phyloP scores from a whole-genome alignment of 1,140 invertebrate genomes.

The Sesamia nonagrioides region DNA sequence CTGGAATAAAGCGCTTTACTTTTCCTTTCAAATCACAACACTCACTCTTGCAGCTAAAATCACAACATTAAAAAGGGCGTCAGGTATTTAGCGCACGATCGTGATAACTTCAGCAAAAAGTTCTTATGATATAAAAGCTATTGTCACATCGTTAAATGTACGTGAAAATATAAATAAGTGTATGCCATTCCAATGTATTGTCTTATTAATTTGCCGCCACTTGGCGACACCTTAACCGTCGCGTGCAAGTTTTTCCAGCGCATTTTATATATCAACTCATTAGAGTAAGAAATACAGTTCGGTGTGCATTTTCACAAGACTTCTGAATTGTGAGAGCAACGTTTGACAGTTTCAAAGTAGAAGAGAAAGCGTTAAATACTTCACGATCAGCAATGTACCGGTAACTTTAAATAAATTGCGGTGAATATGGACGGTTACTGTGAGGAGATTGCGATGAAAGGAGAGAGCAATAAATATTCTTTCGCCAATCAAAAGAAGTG shows the following conservation, averaged over 20 bases:
- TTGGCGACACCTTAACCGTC: constrained; percentile 44
- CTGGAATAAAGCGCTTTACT: constrained; percentile 16
- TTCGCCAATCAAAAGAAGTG: background rate
- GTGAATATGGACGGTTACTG: background rate
- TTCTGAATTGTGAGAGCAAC: constrained; percentile 40
- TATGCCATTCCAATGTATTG: constrained; percentile 38
- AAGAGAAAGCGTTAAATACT: constrained; percentile 18
- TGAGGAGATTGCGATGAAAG: background rate
- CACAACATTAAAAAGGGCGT: constrained; percentile 12
- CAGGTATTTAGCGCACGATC: constrained; percentile 9
- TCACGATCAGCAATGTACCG: background rate
- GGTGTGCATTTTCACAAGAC: constrained; percentile 10
- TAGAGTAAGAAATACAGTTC: constrained; percentile 41
- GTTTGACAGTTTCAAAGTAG: constrained; percentile 40
- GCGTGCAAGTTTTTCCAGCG: constrained; percentile 50
- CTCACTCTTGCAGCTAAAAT: constrained; percentile 26
- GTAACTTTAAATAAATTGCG: constrained; percentile 8
- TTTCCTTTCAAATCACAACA: constrained; percentile 32
- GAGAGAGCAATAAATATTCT: background rate
- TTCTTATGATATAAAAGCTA: constrained; percentile 33
- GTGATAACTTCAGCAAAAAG: constrained; percentile 21
- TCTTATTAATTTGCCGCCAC: constrained; percentile 38
- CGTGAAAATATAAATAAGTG: constrained; percentile 33
- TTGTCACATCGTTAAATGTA: constrained; percentile 24
- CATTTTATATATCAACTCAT: constrained; percentile 55